phyloP scores from a whole-genome alignment of 2,888 invertebrate species.

The Acanthosepion pharaonis region DNA sequence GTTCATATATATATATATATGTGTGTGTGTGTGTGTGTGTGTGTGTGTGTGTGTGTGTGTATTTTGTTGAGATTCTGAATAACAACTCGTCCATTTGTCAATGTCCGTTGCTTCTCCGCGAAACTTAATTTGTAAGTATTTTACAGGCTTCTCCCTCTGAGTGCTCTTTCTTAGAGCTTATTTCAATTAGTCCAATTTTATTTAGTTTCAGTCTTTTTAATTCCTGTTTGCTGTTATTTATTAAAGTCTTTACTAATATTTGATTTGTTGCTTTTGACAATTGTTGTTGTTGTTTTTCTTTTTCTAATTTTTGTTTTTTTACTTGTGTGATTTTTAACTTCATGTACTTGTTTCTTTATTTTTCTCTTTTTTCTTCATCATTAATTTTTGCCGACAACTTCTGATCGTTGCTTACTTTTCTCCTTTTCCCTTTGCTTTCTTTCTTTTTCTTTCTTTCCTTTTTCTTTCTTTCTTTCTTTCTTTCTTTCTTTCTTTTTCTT shows the following conservation, averaged over 20 bases:
- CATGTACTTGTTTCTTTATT: too few species aligned
- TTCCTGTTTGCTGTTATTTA: neutral
- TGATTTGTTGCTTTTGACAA: too few species aligned
- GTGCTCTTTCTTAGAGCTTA: neutral
- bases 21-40: too few species aligned
- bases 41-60: neutral
- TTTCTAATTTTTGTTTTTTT: too few species aligned
- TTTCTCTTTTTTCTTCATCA: too few species aligned
- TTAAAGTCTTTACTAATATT: neutral
- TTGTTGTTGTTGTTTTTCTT: too few species aligned
- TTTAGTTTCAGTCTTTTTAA: neutral
- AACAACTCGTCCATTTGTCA: neutral
- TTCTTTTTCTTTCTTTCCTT: neutral
- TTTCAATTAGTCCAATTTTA: neutral
- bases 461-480: neutral
- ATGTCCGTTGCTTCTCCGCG: neutral
- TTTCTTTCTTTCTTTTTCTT: neutral
- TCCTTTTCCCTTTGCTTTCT: neutral
- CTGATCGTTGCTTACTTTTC: too few species aligned
- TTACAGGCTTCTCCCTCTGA: neutral
- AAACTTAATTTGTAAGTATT: neutral
- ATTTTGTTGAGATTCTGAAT: neutral
- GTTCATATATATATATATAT: too few species aligned
- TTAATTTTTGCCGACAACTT: too few species aligned
- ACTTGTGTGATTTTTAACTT: too few species aligned